Conservation (phyloP, 2,113 vertebrate species). For the Cheirogaleus medius region DNA sequence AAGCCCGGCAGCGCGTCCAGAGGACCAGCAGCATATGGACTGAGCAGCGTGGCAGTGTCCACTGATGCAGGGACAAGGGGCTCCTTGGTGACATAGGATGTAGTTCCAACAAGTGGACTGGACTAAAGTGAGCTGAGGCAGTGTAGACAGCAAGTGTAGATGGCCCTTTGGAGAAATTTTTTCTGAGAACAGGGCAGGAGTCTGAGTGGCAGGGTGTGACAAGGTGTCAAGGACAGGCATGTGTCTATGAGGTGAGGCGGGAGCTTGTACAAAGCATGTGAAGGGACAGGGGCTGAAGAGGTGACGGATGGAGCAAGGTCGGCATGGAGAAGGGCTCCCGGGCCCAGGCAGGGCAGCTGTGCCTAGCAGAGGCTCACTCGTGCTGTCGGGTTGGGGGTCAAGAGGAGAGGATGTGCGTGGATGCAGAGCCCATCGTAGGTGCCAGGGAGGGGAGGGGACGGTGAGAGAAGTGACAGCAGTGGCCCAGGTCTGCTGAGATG, state of each 20-base stretch:
- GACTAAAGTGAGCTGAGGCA: not conserved
- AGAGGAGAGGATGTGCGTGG: not conserved
- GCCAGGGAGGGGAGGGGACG: not conserved
- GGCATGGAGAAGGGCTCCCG: no score
- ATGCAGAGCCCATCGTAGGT: not conserved
- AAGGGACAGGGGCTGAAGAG: not conserved
- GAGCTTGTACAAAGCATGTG: not conserved
- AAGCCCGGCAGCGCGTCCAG: not conserved
- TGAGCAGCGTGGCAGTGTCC: not conserved
- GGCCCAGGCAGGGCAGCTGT: not conserved
- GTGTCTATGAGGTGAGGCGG: not conserved
- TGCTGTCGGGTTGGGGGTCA: not conserved
- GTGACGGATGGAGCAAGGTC: not conserved
- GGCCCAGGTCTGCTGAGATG: not conserved
- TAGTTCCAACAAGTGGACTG: not conserved
- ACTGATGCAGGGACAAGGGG: not conserved
- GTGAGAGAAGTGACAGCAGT: not conserved
- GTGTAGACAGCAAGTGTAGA: not conserved
- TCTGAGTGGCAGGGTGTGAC: not conserved
- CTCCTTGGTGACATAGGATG: not conserved
- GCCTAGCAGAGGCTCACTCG: accelerated
- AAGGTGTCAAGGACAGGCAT: not conserved
- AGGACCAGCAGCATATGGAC: not conserved
- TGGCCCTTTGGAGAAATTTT: not conserved
- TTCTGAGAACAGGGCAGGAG: not conserved